Percentiles rank a stretch among this genome's conserved stretches.
Conservation (phyloP, 2,888 invertebrate species). For the Nebria salina region DNA sequence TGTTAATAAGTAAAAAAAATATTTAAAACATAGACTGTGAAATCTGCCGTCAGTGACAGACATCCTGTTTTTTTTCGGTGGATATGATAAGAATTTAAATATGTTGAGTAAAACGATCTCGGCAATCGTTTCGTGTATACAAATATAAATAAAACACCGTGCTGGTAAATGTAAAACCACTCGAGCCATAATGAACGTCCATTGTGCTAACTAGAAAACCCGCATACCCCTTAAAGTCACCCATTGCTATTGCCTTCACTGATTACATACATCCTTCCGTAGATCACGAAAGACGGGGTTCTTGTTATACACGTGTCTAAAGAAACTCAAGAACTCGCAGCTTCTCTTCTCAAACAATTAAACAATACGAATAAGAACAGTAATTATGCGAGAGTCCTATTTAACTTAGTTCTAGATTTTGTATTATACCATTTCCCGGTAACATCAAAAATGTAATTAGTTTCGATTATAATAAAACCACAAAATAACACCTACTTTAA, state of each 20-base stretch:
- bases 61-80: not conserved
- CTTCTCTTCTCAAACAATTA: not conserved
- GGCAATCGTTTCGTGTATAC: conserved; percentile 15
- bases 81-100: not conserved
- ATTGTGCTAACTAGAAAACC: conserved; percentile 41
- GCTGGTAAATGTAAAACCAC: conserved; percentile 10
- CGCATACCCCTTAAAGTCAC: not conserved
- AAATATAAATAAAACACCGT: conserved; percentile 13
- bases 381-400: conserved; percentile 20
- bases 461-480: too few relatives aligned
- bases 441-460: too few relatives aligned
- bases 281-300: not conserved
- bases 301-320: not conserved
- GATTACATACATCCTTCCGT: conserved; percentile 21
- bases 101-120: conserved; percentile 8
- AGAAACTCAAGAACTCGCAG: conserved; percentile 17
- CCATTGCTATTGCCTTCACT: not conserved
- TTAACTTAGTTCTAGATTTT: too few relatives aligned
- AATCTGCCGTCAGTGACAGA: conserved; percentile 13
- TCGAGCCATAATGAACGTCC: conserved; percentile 33
- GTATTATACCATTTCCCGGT: too few relatives aligned
- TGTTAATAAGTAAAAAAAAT: too few relatives aligned
- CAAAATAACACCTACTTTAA: too few relatives aligned
- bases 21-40: too few relatives aligned
- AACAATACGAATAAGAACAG: conserved; percentile 14